Conservation (phyloP, 2,113 vertebrate species). For the Osmerus eperlanus region DNA sequence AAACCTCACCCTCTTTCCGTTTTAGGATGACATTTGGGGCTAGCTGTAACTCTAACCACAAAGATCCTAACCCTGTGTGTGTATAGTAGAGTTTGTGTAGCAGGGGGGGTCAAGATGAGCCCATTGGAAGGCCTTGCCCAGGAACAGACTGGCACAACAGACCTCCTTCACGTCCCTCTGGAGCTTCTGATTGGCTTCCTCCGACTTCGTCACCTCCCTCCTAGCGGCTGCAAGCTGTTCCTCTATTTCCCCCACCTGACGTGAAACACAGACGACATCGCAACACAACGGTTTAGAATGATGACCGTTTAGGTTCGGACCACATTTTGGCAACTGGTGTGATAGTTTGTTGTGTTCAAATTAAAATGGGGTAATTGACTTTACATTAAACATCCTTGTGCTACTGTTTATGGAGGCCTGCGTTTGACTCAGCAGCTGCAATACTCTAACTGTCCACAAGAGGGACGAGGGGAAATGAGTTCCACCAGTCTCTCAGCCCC, state of each 20-base stretch:
- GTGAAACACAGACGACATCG: slow-evolving; percentile 35
- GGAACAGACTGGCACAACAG: slow-evolving; percentile 52
- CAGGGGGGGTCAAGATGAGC: too few relatives aligned
- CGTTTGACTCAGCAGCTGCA: slow-evolving; percentile 27
- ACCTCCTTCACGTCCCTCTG: slow-evolving; percentile 94
- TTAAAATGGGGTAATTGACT: not conserved
- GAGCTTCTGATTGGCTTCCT: slow-evolving; percentile 88
- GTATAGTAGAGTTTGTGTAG: too few relatives aligned
- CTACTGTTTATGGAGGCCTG: not conserved
- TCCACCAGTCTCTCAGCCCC: not conserved
- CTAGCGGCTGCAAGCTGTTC: slow-evolving; percentile 87
- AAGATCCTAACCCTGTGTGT: too few relatives aligned
- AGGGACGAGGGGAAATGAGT: slow-evolving; percentile 32
- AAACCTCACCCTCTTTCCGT: too few relatives aligned
- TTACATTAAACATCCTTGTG: not conserved
- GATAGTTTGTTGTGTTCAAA: not conserved
- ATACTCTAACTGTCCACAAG: slow-evolving; percentile 46
- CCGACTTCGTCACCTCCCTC: slow-evolving; percentile 87
- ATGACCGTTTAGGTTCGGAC: too few relatives aligned
- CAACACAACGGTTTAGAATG: slow-evolving; percentile 11
- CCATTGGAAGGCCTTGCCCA: not conserved
- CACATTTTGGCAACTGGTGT: too few relatives aligned
- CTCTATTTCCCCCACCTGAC: slow-evolving; percentile 87
- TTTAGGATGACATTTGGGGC: too few relatives aligned
- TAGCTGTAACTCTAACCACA: too few relatives aligned